Base-by-base conservation (phyloP, 2,113 vertebrate species). In the Dicerorhinus sumatrensis region DNA sequence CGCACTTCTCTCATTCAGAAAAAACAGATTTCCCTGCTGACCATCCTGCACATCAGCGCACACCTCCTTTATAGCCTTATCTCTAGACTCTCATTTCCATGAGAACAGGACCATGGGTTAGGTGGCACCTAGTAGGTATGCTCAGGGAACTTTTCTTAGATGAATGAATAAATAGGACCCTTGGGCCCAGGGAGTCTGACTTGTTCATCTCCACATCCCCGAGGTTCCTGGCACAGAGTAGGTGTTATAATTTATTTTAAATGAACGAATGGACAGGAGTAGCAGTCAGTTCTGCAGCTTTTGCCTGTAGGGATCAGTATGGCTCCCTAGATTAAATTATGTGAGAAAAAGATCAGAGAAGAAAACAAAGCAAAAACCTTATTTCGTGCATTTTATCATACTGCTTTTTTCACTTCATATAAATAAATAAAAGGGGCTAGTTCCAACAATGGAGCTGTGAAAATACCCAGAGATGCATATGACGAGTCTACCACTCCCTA, bases 401-500 rank as follows among this genome's bases (percentile, higher is more conserved):
- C 42, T 97, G n/a, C 87, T 96, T 89, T 75, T 76, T 56, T 84
- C n/a, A 83, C 80, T 84, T 62, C 87, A 36, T 82, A 56, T 91
- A 97, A 95, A 97, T 89, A 95, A 98, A 95, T 84, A 88, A 89
- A 97, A 92, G 84, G 72, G 95, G 89, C 58, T 88, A 36, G 42
- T 75, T 97, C 83, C 87, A 98, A 94, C 96, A 97, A 85, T 20
- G 16, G 48, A 97, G 29, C 89, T 82, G 63, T 29, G 76, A 98
- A 97, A 67, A 92, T 51, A 95, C 29, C 31, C 60, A 73, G 51
- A 92, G 97, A 97, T 36, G 39, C 79, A 51, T 95, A 25, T 92
- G 77, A 91, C 62, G 89, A 86, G 95, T 96, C 65, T 90, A 48
- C 58, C 21, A 85, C 77, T 9, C 18, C 42, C 58, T 93, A 77